Evolutionary conservation across 2,888 invertebrate genomes (phyloP).

Genomic region (Lepidocyrtinus sp.): DNA sequence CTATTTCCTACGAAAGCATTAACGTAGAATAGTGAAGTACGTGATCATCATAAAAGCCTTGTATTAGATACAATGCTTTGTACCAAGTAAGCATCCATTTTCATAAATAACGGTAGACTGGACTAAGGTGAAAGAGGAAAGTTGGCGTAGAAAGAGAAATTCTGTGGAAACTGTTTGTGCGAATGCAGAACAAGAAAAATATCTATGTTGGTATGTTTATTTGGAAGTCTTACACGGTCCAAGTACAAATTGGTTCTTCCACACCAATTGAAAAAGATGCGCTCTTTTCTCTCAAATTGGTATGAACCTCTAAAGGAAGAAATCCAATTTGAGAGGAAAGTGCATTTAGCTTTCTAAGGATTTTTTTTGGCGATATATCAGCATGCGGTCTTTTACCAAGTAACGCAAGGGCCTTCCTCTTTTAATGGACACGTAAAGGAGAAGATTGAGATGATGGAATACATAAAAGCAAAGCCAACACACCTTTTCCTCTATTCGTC

Average conservation of each 20-base stretch:
- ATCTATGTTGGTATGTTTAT: constrained; percentile 11
- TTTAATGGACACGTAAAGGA: constrained; percentile 23
- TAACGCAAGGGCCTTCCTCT: not conserved
- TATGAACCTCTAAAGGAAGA: constrained; percentile 5
- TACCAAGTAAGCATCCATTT: constrained; percentile 13
- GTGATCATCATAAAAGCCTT: constrained; percentile 12
- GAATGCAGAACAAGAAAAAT: constrained; percentile 6
- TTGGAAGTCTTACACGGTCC: not conserved
- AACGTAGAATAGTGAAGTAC: not conserved
- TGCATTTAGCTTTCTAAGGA: constrained; percentile 3
- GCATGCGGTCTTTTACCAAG: constrained; percentile 18
- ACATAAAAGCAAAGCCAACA: constrained; percentile 11
- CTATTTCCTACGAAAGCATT: not conserved
- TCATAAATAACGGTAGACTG: not conserved
- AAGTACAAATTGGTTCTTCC: constrained; percentile 18
- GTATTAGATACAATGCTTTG: not conserved
- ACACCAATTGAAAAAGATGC: constrained; percentile 13
- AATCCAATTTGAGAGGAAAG: constrained; percentile 2
- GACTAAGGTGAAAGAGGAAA: not conserved
- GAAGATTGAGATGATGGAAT: constrained; percentile 45
- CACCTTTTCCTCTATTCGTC: not conserved
- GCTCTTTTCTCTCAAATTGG: not conserved
- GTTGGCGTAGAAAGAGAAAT: constrained; percentile 1
- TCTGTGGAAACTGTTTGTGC: constrained; percentile 3
- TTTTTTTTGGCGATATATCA: constrained; percentile 2